These are phyloP conservation scores for Drosophila takahashii DNA, from an alignment of 1,140 invertebrate genomes.

Conservation along the genomic window DNA sequence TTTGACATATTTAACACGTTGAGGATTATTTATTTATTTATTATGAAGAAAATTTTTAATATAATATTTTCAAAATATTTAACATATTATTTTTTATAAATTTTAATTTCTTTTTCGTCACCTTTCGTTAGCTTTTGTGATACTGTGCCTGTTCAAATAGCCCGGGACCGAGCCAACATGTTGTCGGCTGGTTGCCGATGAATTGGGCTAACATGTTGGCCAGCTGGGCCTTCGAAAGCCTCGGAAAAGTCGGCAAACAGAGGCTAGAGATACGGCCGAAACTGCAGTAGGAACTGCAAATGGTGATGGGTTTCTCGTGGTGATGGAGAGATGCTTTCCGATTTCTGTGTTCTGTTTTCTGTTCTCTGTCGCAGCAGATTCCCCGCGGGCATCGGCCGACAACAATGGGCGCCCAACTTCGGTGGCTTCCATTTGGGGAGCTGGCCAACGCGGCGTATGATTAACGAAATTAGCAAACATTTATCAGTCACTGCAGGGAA, in stretches of 20 bases:
- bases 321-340: background rate
- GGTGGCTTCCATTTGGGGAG: background rate
- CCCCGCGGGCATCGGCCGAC: slow-evolving; percentile 27
- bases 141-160: slow-evolving; percentile 25
- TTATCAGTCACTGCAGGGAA: slow-evolving; percentile 47
- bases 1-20: too few species aligned
- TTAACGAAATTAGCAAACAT: slow-evolving; percentile 72
- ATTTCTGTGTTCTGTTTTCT: background rate
- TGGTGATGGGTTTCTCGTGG: slow-evolving; percentile 1
- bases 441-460: slow-evolving; percentile 75
- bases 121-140: background rate
- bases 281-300: slow-evolving; percentile 5
- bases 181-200: slow-evolving; percentile 16
- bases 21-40: too few species aligned
- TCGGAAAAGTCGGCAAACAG: slow-evolving; percentile 4
- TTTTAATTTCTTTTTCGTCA: background rate
- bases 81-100: too few species aligned
- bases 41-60: too few species aligned
- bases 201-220: slow-evolving; percentile 64
- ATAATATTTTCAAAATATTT: too few species aligned
- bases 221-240: background rate
- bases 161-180: slow-evolving; percentile 55
- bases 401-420: slow-evolving; percentile 44
- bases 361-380: too few species aligned
- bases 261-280: slow-evolving; percentile 12